Evolutionary conservation across 2,797 vertebrate genomes (phyloP).

Genomic region (Pelodytes ibericus): DNA sequence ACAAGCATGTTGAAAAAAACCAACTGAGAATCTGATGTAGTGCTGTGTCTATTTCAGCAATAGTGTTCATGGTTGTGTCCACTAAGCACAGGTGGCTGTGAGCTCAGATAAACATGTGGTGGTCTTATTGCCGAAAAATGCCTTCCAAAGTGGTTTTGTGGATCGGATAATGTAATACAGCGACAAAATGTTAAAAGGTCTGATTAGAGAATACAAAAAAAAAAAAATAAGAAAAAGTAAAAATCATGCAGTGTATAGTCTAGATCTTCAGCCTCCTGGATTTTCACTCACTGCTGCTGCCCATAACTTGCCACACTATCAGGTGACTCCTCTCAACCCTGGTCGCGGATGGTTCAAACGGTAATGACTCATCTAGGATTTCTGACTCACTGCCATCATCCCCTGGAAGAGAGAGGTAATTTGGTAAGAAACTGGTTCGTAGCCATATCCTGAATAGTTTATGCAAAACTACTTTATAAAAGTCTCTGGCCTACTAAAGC

Average conservation of each 20-base stretch:
- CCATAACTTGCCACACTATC: slow-evolving; percentile 94
- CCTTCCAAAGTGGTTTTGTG: slow-evolving; percentile 52
- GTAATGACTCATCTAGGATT: slow-evolving; percentile 80
- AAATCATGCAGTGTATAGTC: slow-evolving; percentile 72
- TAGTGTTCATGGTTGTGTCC: too few relatives aligned
- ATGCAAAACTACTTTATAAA: too few relatives aligned
- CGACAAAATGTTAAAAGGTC: slow-evolving; percentile 70
- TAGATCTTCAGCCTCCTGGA: slow-evolving; percentile 57
- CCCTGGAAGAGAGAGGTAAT: slow-evolving; percentile 68
- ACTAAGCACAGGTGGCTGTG: too few relatives aligned
- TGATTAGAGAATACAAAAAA: slow-evolving; percentile 68
- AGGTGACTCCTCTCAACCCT: slow-evolving; percentile 97
- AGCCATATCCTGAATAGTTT: too few relatives aligned
- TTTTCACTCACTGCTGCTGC: slow-evolving; percentile 76
- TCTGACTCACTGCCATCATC: slow-evolving; percentile 89
- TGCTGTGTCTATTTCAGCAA: too few relatives aligned
- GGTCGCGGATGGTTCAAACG: slow-evolving; percentile 85
- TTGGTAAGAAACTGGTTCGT: too few relatives aligned
- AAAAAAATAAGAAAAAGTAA: slow-evolving; percentile 62
- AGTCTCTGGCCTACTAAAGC: too few relatives aligned
- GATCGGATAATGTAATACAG: slow-evolving; percentile 66
- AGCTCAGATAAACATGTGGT: too few relatives aligned
- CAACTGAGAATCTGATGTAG: too few relatives aligned
- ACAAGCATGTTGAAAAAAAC: too few relatives aligned
- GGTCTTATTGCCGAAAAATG: slow-evolving; percentile 62